Evolutionary conservation across 2,113 vertebrate genomes (phyloP), one percentile per base, ranked within the genome.

Genomic region (Crotalus helleri): DNA sequence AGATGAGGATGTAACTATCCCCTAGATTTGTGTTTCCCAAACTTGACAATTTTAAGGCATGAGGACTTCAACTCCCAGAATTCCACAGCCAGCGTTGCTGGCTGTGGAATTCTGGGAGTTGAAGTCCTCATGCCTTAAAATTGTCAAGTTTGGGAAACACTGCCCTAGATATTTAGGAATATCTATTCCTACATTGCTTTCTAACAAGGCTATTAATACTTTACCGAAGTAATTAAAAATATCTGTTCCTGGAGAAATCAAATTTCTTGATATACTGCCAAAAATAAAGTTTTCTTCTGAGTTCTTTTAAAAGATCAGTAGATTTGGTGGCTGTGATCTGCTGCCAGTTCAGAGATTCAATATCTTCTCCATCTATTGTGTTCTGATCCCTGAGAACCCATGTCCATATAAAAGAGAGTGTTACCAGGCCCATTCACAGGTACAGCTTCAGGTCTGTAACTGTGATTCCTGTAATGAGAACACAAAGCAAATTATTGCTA

Each of bases 171-270:
- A 55, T 46, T 53, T 49, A 88, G 51, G 88, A 92, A 17, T 29
- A 1, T 26, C 6, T 19, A 17, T 4, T 49, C 26, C 54, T 39
- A 74, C 53, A 17, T 69, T 49, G 29, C 23, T 88, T 26, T 15
- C 92, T 93, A 1, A 3, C 1, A 49, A 51, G 49, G 5, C 55
- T 85, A 29, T 11, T 69, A 9, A 10, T 87, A 24, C 3, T 1
- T 86, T 61, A 29, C 87, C 9, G 81, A 44, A 49, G 89, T 85
- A 93, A 89, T 3, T 0, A n/a, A 69, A 69, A 69, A n/a, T 69
- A n/a, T 4, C 46, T 53, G 88, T 13, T 46, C 1, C n/a, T 93
- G 49, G 91, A 81, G 81, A 94, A 26, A 92, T 58, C 93, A 93
- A 2, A 2, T 13, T 8, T 7, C 55, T 93, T 87, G 44, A 85